A percentile compares a stretch with the other conserved stretches of the same genome.
Conservation (phyloP, 2,888 invertebrate genomes). For the Lithophane ornitopus region DNA sequence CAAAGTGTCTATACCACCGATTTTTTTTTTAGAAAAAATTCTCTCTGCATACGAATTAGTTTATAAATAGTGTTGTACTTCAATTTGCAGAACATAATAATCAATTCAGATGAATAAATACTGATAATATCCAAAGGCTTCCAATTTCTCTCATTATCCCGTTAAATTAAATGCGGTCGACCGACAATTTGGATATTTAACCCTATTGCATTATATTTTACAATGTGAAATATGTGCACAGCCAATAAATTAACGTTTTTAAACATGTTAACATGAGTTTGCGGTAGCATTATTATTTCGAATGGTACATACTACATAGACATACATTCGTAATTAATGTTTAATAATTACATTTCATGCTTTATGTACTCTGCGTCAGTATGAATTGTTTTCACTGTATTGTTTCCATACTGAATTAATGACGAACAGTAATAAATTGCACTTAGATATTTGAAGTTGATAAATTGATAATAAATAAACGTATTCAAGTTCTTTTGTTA, state of each 20-base stretch:
- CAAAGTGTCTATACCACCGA: not conserved
- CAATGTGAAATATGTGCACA: slow-evolving; percentile 36
- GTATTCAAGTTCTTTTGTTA: slow-evolving; percentile 5
- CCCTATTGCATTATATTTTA: slow-evolving; percentile 44
- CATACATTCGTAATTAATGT: slow-evolving; percentile 48
- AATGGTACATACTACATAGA: slow-evolving; percentile 13
- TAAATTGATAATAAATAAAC: slow-evolving; percentile 14
- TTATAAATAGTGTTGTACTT: not conserved
- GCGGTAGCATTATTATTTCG: slow-evolving; percentile 56
- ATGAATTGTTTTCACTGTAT: slow-evolving; percentile 28
- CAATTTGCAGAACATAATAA: slow-evolving; percentile 6
- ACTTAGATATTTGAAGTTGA: slow-evolving; percentile 2
- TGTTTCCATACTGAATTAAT: slow-evolving; percentile 20
- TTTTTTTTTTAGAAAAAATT: not conserved
- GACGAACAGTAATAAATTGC: slow-evolving; percentile 20
- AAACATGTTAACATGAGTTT: slow-evolving; percentile 61
- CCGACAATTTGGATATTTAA: slow-evolving; percentile 38
- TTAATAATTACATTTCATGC: slow-evolving; percentile 45
- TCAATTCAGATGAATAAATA: slow-evolving; percentile 13
- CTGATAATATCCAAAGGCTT: slow-evolving; percentile 26
- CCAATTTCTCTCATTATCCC: slow-evolving; percentile 33
- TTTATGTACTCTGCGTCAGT: slow-evolving; percentile 33
- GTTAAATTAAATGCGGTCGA: slow-evolving; percentile 52
- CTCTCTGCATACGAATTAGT: not conserved
- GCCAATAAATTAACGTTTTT: slow-evolving; percentile 61